Evolutionary conservation across 2,113 vertebrate species (phyloP).

Genomic region (Lynx canadensis): DNA sequence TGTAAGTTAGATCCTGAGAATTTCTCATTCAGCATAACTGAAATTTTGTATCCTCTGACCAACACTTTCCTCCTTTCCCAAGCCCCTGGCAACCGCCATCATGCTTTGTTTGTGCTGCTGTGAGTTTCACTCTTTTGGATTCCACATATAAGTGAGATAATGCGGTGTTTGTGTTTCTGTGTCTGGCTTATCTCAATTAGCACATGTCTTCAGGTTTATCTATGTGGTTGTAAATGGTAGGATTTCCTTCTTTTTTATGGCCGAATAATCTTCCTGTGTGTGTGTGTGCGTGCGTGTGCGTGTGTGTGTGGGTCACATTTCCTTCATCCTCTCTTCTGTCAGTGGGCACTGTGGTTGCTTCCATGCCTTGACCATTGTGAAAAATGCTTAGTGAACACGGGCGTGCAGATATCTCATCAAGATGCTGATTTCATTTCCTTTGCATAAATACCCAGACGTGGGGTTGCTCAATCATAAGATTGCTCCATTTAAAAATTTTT

Average conservation of each 20-base stretch:
- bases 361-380: background rate
- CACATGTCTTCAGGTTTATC: background rate
- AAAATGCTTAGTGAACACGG: background rate
- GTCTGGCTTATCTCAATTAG: background rate
- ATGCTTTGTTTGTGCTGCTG: background rate
- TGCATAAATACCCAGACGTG: background rate
- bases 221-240: background rate
- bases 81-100: background rate
- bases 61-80: background rate
- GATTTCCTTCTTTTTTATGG: background rate
- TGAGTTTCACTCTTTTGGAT: background rate
- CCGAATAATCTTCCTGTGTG: background rate
- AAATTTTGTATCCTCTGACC: background rate
- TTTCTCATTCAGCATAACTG: background rate
- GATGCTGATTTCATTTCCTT: background rate
- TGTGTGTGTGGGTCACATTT: background rate
- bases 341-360: background rate
- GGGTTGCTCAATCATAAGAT: background rate
- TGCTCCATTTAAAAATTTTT: background rate
- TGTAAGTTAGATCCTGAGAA: background rate
- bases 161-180: background rate
- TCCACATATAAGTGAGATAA: background rate
- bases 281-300: background rate
- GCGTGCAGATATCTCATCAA: background rate
- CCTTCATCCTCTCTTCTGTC: background rate